These are phyloP conservation scores for Diglossa cyanea DNA, from an alignment of 2,797 vertebrate genomes.

Conservation along the genomic window DNA sequence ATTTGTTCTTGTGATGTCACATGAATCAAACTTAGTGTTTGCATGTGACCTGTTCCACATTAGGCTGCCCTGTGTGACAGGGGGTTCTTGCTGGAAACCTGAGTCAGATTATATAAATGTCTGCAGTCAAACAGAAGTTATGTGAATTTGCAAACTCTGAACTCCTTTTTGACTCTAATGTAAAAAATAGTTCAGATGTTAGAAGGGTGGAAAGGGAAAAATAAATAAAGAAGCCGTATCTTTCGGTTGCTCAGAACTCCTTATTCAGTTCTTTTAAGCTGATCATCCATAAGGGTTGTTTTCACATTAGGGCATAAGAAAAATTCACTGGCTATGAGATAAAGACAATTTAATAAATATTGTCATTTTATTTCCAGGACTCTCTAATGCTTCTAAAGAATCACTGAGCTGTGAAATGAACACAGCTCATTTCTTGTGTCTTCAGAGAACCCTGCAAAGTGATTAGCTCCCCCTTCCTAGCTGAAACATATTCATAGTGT, in stretches of 20 bases:
- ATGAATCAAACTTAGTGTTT: neutral
- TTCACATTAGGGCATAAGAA: neutral
- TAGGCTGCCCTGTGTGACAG: neutral
- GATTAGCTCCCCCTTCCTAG: neutral
- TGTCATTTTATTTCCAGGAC: neutral
- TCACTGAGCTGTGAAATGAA: conserved; percentile 24
- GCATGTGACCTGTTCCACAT: neutral
- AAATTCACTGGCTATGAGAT: neutral
- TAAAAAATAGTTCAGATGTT: neutral
- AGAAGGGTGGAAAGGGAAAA: neutral
- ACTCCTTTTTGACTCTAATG: neutral
- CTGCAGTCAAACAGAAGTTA: neutral
- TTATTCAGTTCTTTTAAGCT: neutral
- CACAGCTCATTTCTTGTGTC: neutral
- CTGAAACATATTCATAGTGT: neutral
- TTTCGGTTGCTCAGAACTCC: neutral
- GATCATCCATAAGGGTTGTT: neutral
- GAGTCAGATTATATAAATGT: neutral
- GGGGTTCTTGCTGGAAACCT: neutral
- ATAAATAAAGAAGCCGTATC: neutral
- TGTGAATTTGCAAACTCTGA: neutral
- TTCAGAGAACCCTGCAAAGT: neutral
- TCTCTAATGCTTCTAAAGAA: neutral
- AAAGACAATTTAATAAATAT: neutral
- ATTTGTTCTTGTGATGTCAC: neutral